Base-by-base conservation (phyloP, 2,797 vertebrate species). In the Notolabrus celidotus region DNA sequence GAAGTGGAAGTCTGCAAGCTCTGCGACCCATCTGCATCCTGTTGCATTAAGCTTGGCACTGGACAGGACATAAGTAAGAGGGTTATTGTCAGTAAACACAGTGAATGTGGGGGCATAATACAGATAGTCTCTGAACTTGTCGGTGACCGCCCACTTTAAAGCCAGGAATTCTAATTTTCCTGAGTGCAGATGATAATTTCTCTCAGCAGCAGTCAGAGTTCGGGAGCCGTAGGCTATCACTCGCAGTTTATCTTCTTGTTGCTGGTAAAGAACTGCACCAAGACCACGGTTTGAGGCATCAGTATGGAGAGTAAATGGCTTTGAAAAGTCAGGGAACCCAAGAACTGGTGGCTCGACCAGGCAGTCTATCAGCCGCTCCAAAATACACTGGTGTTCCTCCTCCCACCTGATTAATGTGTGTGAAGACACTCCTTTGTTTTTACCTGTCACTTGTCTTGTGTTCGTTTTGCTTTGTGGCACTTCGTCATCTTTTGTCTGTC, bases 1-100 rank as follows among this genome's bases (percentile, higher is more conserved):
- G 4, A 68, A 68, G 1, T 46, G n/a, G 2, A 58, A 75, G 51
- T 63, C 46, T 4, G 72, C 58, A 15, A 45, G 10, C 22, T 68
- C 72, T 51, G 52, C 65, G 5, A 63, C 38, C 34, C 34, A 36
- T 36, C 34, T 36, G 36, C 34, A 36, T 34, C 34, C 34, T 36
- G 34, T 36, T 10, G 34, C 34, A 36, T 36, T 36, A 36, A 36
- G 36, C 9, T 36, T 36, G 10, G 34, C 34, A 3, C 29, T 52
- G 5, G 50, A 52, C 10, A 33, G 5, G 7, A 52, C 50, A 33
- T 52, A 19, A 17, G 50, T 52, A 3, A 49, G 23, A 3, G 46
- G 46, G 8, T 27, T 49, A 25, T 49, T 49, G 23, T 49, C 46
- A 16, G 46, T 49, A 46, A 49, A 49, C 6, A 49, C 22, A 0